Evolutionary conservation across 2,113 vertebrate genomes (phyloP), one percentile per base, ranked within the genome.

Genomic region (Macquaria ambigua): DNA sequence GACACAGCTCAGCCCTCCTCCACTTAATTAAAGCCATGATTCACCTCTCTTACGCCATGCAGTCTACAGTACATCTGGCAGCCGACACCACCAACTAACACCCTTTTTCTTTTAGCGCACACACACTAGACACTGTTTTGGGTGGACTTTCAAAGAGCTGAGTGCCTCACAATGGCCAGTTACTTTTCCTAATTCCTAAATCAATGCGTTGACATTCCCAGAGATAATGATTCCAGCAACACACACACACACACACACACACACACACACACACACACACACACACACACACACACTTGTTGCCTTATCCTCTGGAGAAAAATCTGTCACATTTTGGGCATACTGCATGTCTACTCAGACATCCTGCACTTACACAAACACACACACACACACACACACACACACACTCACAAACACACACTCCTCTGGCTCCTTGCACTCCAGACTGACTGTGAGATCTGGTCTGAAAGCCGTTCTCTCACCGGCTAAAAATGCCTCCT

Each of bases 1-100:
- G 82, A 86, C 85, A 69, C 43, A 11, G 61, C 86, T 91, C 79
- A 70, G 74, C 68, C 71, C 39, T 70, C 82, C 80, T 79, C 74
- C 31, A 64, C 74, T 91, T 93, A 92, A 92, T 93, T 90, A 89
- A 94, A 93, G 83, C 82, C 74, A 89, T 90, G 92, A 94, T 93
- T 93, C 83, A 92, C 79, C 77, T 46, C 82, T 82, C 61, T 70
- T 75, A 78, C 37, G 50, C 70, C 82, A 74, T 23, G n/a, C 50
- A 72, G 84, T 84, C 91, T 75, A 50, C 70, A 62, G 77, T 70
- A 59, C 82, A 81, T 79, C 75, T 85, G 85, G 78, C 82, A 73
- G 72, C 48, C 5, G 28, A 43, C 39, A 18, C 72, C 80, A 50
- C 56, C 25, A 43, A 68, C 43, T n/a, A 28, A 74, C 64, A n/a